Base-by-base conservation (phyloP, 2,797 vertebrate species). In the Phrynocephalus guinanensis region DNA sequence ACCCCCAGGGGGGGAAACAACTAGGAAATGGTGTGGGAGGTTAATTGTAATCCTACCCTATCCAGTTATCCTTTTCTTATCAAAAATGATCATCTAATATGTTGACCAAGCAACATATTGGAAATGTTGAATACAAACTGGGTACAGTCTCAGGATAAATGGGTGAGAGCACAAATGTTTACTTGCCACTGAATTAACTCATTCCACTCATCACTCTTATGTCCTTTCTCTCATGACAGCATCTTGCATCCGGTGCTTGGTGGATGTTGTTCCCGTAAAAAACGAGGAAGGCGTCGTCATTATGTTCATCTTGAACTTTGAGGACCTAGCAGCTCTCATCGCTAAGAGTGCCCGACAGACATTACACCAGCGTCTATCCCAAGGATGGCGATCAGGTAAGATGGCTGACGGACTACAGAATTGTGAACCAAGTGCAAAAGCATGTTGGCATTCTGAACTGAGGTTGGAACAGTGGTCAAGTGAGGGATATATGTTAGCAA, bases 301-400 rank as follows among this genome's bases (percentile, higher is more conserved):
- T 96, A 99, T 99, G 99, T 99, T 98, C 96, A 99, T 99, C 96
- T 97, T 99, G 80, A 99, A 99, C 96, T 99, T 98, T 44, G 98
- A 99, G 95, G 98, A 99, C 87, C 96, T 99, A 83, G 96, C 98
- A 0, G 97, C 97, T 92, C 96, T 98, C 0, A 92, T 98, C 0
- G 93, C 97, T 79, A 99, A 98, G 91, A 94, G 91, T 2, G 52
- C 86, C 13, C 96, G 97, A 90, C 96, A 97, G 0, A 97, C 97
- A 85, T 95, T 99, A 77, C 97, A 97, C 85, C 98, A 97, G 87
- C 96, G 97, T 79, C 96, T 99, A 79, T 87, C 97, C 0, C 97
- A 97, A 88, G 96, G 96, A 95, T 98, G 97, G 93, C 97, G 90
- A 38, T 95, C 95, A 89, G 96, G 97, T 97, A 87, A 84, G 96